Conservation (phyloP, 1,140 invertebrate species). For the Drosophila teissieri region DNA sequence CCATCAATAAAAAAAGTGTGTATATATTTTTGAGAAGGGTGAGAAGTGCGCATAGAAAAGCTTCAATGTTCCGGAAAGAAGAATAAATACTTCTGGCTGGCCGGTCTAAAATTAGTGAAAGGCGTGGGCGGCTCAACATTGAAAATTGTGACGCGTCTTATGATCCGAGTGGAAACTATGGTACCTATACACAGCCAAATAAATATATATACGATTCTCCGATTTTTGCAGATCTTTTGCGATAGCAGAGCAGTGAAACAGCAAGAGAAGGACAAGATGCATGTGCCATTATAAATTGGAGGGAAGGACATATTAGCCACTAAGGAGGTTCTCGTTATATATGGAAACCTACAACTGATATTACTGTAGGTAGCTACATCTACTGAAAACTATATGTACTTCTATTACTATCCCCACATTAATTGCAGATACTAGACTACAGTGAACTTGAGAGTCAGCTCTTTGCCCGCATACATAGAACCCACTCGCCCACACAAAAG, state of each 20-base stretch:
- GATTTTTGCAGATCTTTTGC: conserved; percentile 38
- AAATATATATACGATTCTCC: conserved; percentile 21
- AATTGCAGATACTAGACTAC: conserved; percentile 45
- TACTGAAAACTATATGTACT: background rate
- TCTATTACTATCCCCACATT: background rate
- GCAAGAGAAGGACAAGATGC: conserved; percentile 63
- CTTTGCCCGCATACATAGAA: conserved; percentile 28
- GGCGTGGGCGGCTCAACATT: conserved; percentile 72
- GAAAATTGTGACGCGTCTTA: conserved; percentile 69
- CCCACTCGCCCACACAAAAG: conserved; percentile 42
- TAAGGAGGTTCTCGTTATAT: conserved; percentile 60
- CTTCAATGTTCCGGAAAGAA: conserved; percentile 55
- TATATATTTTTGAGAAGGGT: conserved; percentile 17
- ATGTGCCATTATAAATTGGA: conserved; percentile 72
- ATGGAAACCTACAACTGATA: conserved; percentile 55
- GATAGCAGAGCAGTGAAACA: conserved; percentile 42
- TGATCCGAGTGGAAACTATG: conserved; percentile 47
- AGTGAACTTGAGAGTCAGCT: conserved; percentile 33
- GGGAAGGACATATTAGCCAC: conserved; percentile 46
- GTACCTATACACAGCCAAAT: conserved; percentile 39
- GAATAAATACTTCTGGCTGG: conserved; percentile 45
- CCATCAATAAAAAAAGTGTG: conserved; percentile 27
- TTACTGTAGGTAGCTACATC: conserved; percentile 13
- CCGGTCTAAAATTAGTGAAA: conserved; percentile 70
- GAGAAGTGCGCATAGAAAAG: conserved; percentile 34